Conservation (phyloP, 2,888 invertebrate genomes). For the Cheilosia pagana region DNA sequence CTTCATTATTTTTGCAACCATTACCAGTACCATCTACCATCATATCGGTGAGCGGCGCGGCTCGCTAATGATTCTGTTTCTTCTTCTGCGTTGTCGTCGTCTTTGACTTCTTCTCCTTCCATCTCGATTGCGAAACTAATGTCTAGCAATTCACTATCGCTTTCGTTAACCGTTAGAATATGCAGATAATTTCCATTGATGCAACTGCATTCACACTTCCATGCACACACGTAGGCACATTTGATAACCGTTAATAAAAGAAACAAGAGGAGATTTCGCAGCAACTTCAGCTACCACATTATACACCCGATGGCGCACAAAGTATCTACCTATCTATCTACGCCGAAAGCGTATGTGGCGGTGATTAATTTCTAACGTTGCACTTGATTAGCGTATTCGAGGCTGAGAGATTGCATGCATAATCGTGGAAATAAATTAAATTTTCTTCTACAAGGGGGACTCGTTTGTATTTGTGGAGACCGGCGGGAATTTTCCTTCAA, state of each 20-base stretch:
- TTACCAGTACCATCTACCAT: neutral
- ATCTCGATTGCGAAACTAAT: constrained; percentile 65
- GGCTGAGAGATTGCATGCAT: constrained; percentile 61
- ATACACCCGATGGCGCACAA: constrained; percentile 7
- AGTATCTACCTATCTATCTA: constrained; percentile 52
- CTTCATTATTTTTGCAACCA: constrained; percentile 49
- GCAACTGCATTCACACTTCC: constrained; percentile 26
- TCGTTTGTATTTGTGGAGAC: neutral
- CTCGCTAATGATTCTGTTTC: constrained; percentile 43
- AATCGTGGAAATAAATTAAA: constrained; percentile 67
- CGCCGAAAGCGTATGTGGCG: constrained; percentile 59
- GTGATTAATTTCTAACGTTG: constrained; percentile 70
- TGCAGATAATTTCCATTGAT: constrained; percentile 73
- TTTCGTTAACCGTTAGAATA: constrained; percentile 73
- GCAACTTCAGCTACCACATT: constrained; percentile 2
- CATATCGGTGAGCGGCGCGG: neutral
- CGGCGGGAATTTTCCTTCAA: constrained; percentile 3
- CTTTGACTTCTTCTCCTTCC: constrained; percentile 8
- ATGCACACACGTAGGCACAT: constrained; percentile 25
- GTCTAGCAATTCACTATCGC: constrained; percentile 74
- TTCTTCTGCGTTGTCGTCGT: neutral
- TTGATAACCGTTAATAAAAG: constrained; percentile 68
- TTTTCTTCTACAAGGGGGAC: constrained; percentile 32
- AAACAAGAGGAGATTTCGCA: no score
- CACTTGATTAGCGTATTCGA: constrained; percentile 63